Base-by-base conservation (phyloP, 2,888 invertebrate species). In the Caenorhabditis sp. region DNA sequence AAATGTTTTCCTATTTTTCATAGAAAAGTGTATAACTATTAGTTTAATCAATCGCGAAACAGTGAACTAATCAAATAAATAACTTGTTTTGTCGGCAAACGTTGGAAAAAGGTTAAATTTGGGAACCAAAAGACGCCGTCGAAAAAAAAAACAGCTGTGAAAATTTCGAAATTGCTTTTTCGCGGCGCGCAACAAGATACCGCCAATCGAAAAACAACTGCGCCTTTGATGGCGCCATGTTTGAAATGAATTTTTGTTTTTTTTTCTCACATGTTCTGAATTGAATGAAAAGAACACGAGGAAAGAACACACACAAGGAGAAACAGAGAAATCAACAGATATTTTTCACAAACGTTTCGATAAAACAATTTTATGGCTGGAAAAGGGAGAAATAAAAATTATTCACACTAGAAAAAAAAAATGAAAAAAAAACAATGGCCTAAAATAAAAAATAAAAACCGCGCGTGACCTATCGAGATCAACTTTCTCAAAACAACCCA, bases 161-260 rank as follows among this genome's bases (percentile, higher is more conserved):
- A 17, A 17, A 43, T 43, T 43, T 43, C 43, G 43, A 43, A 43
- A 43, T 43, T 43, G 3, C 14, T 3, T 43, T 43, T 43, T 43
- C 43, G 43, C 43, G 43, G 43, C 43, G 43, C 43, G 43, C 43
- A 43, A 43, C 43, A 14, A 43, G 43, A 43, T 43, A 43, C 14
- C 43, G 43, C 43, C 17, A 10, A 17, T 17, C 5, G 2, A 17
- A 5, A 43, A 43, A 43, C 14, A 3, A 43, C 14, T 43, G 43
- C 43, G 43, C 43, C 43, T 43, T 43, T 43, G 43, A 43, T 43
- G 43, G 43, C 43, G 43, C 43, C 43, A 43, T 43, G 43, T 43
- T 43, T 43, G 43, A 43, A 43, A 12, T 43, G 43, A 43, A 17
- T 43, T 43, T 5, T 43, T 43, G 6, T 10, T 43, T 43, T 6